Evolutionary conservation across 2,888 invertebrate species (phyloP).

Genomic region (Linnaemya vulpina): DNA sequence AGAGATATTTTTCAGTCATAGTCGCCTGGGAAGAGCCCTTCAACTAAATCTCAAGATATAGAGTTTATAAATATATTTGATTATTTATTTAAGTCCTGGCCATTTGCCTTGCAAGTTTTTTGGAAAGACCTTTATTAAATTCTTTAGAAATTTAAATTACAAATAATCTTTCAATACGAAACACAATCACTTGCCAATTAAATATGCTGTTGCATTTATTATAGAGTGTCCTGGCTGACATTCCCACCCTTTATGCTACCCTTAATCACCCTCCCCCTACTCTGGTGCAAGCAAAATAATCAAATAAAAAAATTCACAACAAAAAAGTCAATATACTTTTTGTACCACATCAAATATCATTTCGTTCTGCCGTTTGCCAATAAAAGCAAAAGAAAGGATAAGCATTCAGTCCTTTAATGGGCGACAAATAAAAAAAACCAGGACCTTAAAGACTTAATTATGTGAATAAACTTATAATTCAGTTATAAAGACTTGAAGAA

Average conservation of each 20-base stretch:
- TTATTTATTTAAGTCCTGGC: too few species aligned
- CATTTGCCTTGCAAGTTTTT: too few species aligned
- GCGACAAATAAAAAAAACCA: not conserved
- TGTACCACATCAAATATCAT: slow-evolving; percentile 81
- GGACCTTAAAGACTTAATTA: slow-evolving; percentile 68
- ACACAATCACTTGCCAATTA: not conserved
- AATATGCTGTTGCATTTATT: not conserved
- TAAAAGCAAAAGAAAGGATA: slow-evolving; percentile 43
- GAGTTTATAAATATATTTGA: too few species aligned
- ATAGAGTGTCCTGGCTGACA: slow-evolving; percentile 1
- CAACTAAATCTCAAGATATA: not conserved
- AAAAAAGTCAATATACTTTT: slow-evolving; percentile 81
- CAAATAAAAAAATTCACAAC: slow-evolving; percentile 22
- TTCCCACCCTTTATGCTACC: not conserved
- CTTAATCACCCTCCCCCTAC: slow-evolving; percentile 17
- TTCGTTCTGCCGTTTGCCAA: slow-evolving; percentile 79
- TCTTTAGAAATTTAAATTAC: too few species aligned
- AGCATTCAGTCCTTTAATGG: slow-evolving; percentile 46
- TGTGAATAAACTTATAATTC: slow-evolving; percentile 64
- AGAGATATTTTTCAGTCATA: not conserved
- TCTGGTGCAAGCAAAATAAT: slow-evolving; percentile 24
- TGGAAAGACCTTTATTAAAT: too few species aligned
- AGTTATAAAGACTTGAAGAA: slow-evolving; percentile 19
- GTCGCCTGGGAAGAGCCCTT: not conserved
- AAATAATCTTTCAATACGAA: too few species aligned